phyloP scores from a whole-genome alignment of 2,113 vertebrate species.

The Xyrauchen texanus region DNA sequence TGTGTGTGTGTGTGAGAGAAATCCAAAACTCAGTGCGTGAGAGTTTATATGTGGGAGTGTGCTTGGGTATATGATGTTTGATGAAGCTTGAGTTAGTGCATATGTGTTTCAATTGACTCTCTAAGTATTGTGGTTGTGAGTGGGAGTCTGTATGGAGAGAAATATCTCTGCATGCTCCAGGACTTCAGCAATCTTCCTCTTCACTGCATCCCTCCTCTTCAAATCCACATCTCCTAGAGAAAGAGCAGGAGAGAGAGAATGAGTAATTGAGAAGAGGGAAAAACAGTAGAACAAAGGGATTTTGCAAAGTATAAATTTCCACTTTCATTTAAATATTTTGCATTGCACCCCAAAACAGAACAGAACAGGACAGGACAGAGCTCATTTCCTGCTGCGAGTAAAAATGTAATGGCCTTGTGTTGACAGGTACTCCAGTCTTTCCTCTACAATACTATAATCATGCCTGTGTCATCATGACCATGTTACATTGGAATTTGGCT shows the following conservation, averaged over 20 bases:
- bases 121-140: constrained; percentile 50
- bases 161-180: constrained; percentile 82
- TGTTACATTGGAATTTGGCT: not conserved
- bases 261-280: not conserved
- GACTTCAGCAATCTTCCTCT: constrained; percentile 81
- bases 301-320: not conserved
- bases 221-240: constrained; percentile 77
- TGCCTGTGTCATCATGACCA: constrained; percentile 5
- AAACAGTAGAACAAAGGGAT: constrained; percentile 11
- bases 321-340: not conserved
- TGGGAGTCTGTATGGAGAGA: constrained; percentile 69
- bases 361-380: no score
- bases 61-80: not conserved
- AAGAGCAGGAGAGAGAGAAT: constrained; percentile 21
- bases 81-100: constrained; percentile 3
- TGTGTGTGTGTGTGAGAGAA: not conserved
- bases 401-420: not conserved
- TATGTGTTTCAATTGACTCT: not conserved
- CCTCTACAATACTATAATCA: not conserved
- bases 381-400: not conserved
- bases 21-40: constrained; percentile 8
- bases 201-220: constrained; percentile 79
- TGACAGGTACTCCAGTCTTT: not conserved
- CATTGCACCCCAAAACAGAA: constrained; percentile 30
- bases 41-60: constrained; percentile 13